Evolutionary conservation across 1,140 invertebrate species (phyloP), one percentile per base, ranked within the genome.

Genomic region (Polypedilum vanderplanki): DNA sequence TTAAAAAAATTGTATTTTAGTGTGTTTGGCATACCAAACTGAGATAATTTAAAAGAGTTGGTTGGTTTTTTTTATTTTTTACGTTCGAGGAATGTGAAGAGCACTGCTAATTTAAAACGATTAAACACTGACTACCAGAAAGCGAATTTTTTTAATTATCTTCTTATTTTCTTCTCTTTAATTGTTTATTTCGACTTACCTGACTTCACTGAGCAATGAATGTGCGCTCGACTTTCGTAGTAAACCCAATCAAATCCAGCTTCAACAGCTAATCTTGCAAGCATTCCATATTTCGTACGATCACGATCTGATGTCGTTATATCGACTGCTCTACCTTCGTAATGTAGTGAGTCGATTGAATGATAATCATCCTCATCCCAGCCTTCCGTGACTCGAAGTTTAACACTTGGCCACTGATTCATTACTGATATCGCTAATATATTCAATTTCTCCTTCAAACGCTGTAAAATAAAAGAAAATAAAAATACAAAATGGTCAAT

Each of bases 241-340:
- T 94, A 97, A 20, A 99, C 97, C 96, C 96, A 98, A 86, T 98
- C 96, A 87, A 98, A 98, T 78, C 96, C 96, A 10, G 96, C 95
- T 83, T 98, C 94, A 22, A 97, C 93, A 0, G 96, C 96, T n/a
- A 98, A 87, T 46, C 96, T 85, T 0, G 96, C 96, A 76, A 98
- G 85, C 93, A 98, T 96, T 65, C 96, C 96, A 83, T 96, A 95
- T 84, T 98, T 98, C 79, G 92, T 89, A 46, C 91, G 85, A 83
- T 98, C 95, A 20, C 92, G 87, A 85, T 98, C 97, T 73, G 92
- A 94, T 74, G 96, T 98, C 22, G 94, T 95, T 77, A 98, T 91
- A 85, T 98, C 96, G 41, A 98, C 95, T 0, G 96, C 96, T 12
- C 96, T 86, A 5, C 96, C 96, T 83, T 98, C 96, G 85, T 98